A percentile compares a stretch with the other conserved stretches of the same genome.
These are phyloP conservation scores for Leptobrachium leishanense DNA, from an alignment of 2,113 vertebrate genomes.

Conservation along the genomic window DNA sequence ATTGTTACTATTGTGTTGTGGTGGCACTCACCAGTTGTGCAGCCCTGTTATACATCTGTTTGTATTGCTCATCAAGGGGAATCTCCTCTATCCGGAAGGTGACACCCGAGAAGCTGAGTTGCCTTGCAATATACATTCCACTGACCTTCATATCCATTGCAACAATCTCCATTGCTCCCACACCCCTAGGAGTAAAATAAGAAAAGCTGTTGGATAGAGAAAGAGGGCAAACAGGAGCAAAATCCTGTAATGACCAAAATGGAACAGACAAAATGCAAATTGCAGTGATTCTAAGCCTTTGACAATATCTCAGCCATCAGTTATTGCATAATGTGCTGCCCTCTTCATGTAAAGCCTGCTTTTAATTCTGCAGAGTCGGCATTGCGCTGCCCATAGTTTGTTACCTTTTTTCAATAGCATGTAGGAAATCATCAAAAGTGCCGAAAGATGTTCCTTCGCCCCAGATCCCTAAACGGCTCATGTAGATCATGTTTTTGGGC, in stretches of 20 bases:
- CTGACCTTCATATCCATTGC: constrained; percentile 99
- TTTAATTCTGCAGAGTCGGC: constrained; percentile 51
- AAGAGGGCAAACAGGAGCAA: neutral
- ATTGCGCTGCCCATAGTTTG: constrained; percentile 36
- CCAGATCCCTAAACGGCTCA: constrained; percentile 98
- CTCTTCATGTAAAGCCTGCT: no score
- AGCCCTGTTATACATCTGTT: constrained; percentile 90
- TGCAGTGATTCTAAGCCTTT: no score
- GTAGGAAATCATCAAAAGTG: constrained; percentile 92
- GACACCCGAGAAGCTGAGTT: constrained; percentile 96
- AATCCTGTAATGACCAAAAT: neutral
- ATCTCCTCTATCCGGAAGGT: constrained; percentile 96
- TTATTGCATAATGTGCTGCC: no score
- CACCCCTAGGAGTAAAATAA: constrained; percentile 74
- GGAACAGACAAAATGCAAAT: no score
- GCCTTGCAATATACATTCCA: constrained; percentile 97
- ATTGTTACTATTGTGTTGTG: no score
- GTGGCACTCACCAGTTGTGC: constrained; percentile 83
- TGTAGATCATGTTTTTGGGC: constrained; percentile 99
- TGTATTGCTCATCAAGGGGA: constrained; percentile 80
- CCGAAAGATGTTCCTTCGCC: constrained; percentile 93
- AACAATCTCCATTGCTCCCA: constrained; percentile 98
- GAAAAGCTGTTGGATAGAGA: neutral
- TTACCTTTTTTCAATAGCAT: constrained; percentile 94
- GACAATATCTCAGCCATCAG: no score